Percentiles rank a stretch among this genome's conserved stretches.
Conservation (phyloP, 2,888 invertebrate genomes). For the Drosophila buzzatii region DNA sequence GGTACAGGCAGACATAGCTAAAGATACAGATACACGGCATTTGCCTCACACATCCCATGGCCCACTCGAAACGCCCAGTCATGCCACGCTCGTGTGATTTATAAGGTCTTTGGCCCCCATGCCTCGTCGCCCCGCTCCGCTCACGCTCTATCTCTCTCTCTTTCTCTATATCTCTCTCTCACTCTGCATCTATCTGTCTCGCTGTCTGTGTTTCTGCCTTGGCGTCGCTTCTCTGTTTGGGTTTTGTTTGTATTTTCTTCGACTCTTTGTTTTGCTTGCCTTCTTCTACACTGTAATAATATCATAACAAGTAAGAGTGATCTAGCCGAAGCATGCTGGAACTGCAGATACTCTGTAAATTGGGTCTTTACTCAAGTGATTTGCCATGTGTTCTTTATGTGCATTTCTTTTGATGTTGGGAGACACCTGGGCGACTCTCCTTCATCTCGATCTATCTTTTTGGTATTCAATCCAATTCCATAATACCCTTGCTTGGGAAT, state of each 20-base stretch:
- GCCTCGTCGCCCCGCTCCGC: constrained; percentile 19
- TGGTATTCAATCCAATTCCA: too few relatives aligned
- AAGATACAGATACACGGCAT: constrained; percentile 11
- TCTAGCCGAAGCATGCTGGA: neutral
- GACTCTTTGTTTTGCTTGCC: constrained; percentile 72
- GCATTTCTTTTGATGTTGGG: too few relatives aligned
- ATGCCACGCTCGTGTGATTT: constrained; percentile 81
- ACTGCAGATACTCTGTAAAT: neutral
- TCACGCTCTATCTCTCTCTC: neutral
- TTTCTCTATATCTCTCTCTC: neutral
- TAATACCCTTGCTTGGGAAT: too few relatives aligned
- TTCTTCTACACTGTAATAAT: constrained; percentile 65
- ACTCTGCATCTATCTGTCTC: constrained; percentile 10
- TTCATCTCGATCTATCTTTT: neutral
- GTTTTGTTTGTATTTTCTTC: constrained; percentile 43
- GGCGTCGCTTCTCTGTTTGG: constrained; percentile 50
- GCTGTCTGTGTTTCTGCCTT: constrained; percentile 19
- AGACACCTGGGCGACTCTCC: too few relatives aligned
- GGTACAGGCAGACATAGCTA: constrained; percentile 19
- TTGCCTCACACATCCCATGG: constrained; percentile 36
- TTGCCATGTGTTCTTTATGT: too few relatives aligned
- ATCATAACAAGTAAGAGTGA: constrained; percentile 30
- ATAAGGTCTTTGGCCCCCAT: constrained; percentile 76
- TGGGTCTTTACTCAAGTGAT: too few relatives aligned
- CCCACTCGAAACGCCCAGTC: constrained; percentile 68